phyloP scores from a whole-genome alignment of 2,797 vertebrate genomes.

The Sebastes iracundus region DNA sequence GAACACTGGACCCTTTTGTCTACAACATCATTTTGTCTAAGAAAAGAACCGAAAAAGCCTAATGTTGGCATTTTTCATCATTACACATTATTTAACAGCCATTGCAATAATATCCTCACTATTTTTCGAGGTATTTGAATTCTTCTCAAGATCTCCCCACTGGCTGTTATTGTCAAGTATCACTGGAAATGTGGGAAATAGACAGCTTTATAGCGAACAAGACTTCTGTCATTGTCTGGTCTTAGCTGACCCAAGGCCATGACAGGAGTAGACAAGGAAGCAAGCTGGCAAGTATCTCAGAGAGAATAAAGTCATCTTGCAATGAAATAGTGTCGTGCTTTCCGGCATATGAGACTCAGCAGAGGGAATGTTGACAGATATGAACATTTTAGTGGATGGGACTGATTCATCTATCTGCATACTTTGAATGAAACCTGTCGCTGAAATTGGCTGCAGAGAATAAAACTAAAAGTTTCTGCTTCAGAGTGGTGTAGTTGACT shows the following conservation, averaged over 20 bases:
- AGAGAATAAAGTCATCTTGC: background rate
- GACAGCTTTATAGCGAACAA: background rate
- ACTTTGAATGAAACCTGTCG: background rate
- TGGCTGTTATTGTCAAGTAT: background rate
- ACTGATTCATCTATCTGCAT: background rate
- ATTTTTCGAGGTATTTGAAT: background rate
- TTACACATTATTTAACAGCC: background rate
- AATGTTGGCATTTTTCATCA: background rate
- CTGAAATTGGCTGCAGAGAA: background rate
- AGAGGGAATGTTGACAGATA: background rate
- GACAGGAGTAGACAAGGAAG: conserved; percentile 1
- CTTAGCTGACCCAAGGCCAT: conserved; percentile 7
- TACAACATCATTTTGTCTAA: background rate
- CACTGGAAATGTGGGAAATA: conserved; percentile 1
- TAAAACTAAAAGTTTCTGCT: background rate
- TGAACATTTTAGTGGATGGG: background rate
- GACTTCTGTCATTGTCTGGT: conserved; percentile 20
- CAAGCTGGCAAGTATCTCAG: background rate
- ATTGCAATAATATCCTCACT: background rate
- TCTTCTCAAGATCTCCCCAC: background rate
- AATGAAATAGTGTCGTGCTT: background rate
- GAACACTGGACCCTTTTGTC: no score
- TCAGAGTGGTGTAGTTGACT: background rate
- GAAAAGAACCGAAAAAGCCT: background rate
- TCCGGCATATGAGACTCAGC: background rate